Conservation (phyloP, 2,113 vertebrate species). For the Semicossyphus pulcher region DNA sequence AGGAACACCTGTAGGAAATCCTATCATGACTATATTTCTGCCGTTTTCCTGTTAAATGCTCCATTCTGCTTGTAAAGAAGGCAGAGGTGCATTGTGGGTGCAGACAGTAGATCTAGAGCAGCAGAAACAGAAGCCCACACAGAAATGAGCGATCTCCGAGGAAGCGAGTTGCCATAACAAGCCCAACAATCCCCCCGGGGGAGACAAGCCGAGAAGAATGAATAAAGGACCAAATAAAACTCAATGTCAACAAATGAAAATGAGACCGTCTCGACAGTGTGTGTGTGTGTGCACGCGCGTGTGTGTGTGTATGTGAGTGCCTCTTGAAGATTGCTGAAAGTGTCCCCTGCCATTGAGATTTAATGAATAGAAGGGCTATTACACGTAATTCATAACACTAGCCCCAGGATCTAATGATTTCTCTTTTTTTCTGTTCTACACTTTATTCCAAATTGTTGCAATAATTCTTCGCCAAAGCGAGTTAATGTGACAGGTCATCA, state of each 20-base stretch:
- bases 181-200: background rate
- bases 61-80: background rate
- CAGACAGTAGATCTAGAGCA: background rate
- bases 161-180: constrained; percentile 28
- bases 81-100: constrained; percentile 1
- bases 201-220: constrained; percentile 31
- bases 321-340: constrained; percentile 62
- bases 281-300: background rate
- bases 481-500: constrained; percentile 83
- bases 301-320: background rate
- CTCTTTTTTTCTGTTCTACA: constrained; percentile 72
- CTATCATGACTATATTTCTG: constrained; percentile 13
- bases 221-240: constrained; percentile 50
- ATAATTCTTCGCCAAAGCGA: constrained; percentile 79
- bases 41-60: constrained; percentile 9
- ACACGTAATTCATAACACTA: constrained; percentile 77
- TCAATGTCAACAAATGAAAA: constrained; percentile 60
- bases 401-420: constrained; percentile 79
- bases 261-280: constrained; percentile 21
- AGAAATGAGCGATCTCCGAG: constrained; percentile 25
- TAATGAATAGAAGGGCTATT: constrained; percentile 79
- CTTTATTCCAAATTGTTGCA: constrained; percentile 81
- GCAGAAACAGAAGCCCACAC: background rate
- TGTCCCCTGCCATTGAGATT: constrained; percentile 69
- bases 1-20: constrained; percentile 25